Conservation (phyloP, 2,888 invertebrate genomes). For the Drosophila formosana region DNA sequence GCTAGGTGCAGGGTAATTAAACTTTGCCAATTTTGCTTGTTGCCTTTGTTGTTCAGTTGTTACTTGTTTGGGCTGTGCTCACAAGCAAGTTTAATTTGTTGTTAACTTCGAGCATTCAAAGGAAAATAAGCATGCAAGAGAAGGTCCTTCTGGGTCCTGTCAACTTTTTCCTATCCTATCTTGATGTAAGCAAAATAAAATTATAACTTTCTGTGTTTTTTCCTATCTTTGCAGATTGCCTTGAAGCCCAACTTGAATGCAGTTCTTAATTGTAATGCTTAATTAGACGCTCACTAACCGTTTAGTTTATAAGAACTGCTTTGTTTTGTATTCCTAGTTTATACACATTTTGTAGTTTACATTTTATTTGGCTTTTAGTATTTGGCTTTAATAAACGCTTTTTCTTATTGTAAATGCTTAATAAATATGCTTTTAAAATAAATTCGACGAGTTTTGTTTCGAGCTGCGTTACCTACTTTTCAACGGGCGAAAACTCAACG, state of each 20-base stretch:
- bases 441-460: constrained; percentile 23
- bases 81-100: constrained; percentile 78
- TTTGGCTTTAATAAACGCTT: constrained; percentile 56
- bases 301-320: constrained; percentile 62
- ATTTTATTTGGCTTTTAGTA: constrained; percentile 35
- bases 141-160: constrained; percentile 19
- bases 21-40: constrained; percentile 34
- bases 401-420: constrained; percentile 33
- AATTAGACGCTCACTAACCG: constrained; percentile 67
- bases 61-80: constrained; percentile 49
- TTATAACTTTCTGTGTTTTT: constrained; percentile 51
- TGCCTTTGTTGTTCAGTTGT: constrained; percentile 19
- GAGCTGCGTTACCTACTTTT: constrained; percentile 2
- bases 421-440: constrained; percentile 18
- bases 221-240: constrained; percentile 53
- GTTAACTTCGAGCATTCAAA: constrained; percentile 68
- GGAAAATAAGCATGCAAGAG: constrained; percentile 56
- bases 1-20: constrained; percentile 37
- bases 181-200: constrained; percentile 42
- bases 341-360: constrained; percentile 45
- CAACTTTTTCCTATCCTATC: constrained; percentile 17
- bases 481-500: not conserved
- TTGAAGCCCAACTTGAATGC: constrained; percentile 27
- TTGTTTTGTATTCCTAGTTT: constrained; percentile 32
- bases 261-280: constrained; percentile 49